Percentiles rank a stretch among this genome's conserved stretches.
These are phyloP conservation scores for Drosophila truncata DNA, from an alignment of 1,140 invertebrate species.

Conservation along the genomic window DNA sequence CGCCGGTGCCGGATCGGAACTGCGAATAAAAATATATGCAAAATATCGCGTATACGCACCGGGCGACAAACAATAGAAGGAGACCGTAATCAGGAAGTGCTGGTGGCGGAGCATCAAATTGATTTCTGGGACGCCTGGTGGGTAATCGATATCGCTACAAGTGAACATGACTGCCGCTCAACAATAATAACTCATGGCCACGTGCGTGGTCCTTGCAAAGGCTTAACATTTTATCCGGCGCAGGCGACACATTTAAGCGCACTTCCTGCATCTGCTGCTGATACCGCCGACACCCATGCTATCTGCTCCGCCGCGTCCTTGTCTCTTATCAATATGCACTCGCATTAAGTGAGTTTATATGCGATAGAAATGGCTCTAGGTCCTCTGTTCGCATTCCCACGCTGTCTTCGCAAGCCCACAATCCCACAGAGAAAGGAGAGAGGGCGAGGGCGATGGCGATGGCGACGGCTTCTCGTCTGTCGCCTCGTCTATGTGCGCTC, in stretches of 20 bases:
- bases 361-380: conserved; percentile 54
- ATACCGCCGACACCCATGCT: conserved; percentile 22
- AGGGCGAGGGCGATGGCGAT: not conserved
- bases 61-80: conserved; percentile 55
- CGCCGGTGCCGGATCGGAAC: conserved; percentile 7
- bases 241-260: conserved; percentile 72
- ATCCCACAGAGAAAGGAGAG: not conserved
- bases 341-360: conserved; percentile 76
- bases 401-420: conserved; percentile 16
- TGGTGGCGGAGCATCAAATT: conserved; percentile 75
- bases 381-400: conserved; percentile 48
- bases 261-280: conserved; percentile 81
- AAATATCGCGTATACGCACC: conserved; percentile 61
- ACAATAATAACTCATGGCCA: conserved; percentile 81
- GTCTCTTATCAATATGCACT: conserved; percentile 78
- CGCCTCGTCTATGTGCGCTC: conserved; percentile 47
- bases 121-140: conserved; percentile 57
- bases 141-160: conserved; percentile 69
- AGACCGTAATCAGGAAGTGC: conserved; percentile 74
- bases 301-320: conserved; percentile 36
- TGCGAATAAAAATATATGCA: conserved; percentile 42
- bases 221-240: conserved; percentile 69
- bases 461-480: conserved; percentile 5
- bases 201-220: conserved; percentile 69
- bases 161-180: conserved; percentile 63